Conservation (phyloP, 92 coral and sea anemone genomes). For the Siderastrea radians region DNA sequence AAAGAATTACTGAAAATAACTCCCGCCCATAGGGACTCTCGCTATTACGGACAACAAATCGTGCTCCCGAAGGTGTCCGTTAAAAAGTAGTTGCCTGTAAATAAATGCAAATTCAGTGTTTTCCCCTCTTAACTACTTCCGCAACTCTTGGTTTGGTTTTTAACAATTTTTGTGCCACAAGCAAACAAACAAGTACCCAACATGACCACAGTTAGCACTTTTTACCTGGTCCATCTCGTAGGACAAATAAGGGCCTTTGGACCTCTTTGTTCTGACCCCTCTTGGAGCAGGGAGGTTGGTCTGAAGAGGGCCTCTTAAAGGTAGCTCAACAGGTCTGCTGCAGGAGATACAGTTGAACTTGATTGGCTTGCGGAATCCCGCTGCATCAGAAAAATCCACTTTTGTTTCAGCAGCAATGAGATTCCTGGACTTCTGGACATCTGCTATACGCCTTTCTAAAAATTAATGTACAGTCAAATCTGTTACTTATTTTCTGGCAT, state of each 20-base stretch:
- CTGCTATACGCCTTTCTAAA: conserved; percentile 91
- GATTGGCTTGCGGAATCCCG: conserved; percentile 90
- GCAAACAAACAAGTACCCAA: neutral
- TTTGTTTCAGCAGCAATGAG: conserved; percentile 95
- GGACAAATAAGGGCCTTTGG: conserved; percentile 89
- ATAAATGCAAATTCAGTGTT: too few species aligned
- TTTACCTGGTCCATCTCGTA: conserved; percentile 96
- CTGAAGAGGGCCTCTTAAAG: conserved; percentile 59
- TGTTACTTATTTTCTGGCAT: too few species aligned
- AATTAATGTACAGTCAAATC: too few species aligned
- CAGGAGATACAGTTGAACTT: conserved; percentile 97
- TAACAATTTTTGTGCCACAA: too few species aligned
- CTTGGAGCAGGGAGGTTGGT: conserved; percentile 83
- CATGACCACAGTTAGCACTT: neutral
- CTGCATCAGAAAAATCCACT: conserved; percentile 91
- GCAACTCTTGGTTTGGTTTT: too few species aligned
- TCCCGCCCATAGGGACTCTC: too few species aligned
- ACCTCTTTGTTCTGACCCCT: conserved; percentile 78
- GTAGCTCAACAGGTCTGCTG: conserved; percentile 91
- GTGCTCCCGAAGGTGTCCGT: too few species aligned
- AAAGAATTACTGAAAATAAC: too few species aligned
- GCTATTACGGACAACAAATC: too few species aligned
- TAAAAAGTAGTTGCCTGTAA: too few species aligned
- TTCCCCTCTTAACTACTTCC: neutral
- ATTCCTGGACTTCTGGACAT: conserved; percentile 92